A percentile compares a stretch with the other conserved stretches of the same genome.
These are phyloP conservation scores for Drosophila gaucha DNA, from an alignment of 2,888 invertebrate genomes.

Conservation along the genomic window DNA sequence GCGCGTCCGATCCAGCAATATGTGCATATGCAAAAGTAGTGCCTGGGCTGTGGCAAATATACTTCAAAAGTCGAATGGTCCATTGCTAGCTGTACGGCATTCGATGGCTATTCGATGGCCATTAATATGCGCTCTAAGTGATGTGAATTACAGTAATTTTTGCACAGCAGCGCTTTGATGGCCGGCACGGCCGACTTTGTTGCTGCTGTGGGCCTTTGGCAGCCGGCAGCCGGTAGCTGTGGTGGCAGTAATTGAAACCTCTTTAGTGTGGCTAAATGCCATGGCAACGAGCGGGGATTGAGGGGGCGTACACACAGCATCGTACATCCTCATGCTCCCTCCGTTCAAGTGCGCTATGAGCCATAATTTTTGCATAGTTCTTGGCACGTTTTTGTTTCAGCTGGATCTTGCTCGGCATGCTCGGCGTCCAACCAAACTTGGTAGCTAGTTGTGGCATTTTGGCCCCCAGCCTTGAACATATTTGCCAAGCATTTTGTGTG, in stretches of 20 bases:
- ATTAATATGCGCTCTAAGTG: conserved; percentile 83
- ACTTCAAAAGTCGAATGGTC: conserved; percentile 29
- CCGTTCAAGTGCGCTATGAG: conserved; percentile 68
- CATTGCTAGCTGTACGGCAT: conserved; percentile 37
- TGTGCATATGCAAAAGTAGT: conserved; percentile 40
- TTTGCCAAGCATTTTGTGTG: conserved; percentile 76
- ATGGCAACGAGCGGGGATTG: conserved; percentile 30
- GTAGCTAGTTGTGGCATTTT: conserved; percentile 63
- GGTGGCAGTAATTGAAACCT: conserved; percentile 75
- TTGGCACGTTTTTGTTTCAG: conserved; percentile 68
- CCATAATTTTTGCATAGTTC: conserved; percentile 79
- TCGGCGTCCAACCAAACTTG: conserved; percentile 48
- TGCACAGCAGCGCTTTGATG: conserved; percentile 68
- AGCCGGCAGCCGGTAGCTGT: conserved; percentile 45
- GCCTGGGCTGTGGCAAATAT: conserved; percentile 23
- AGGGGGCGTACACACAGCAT: conserved; percentile 5
- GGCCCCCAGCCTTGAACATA: conserved; percentile 68
- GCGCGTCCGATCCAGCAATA: conserved; percentile 33
- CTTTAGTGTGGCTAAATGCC: conserved; percentile 80
- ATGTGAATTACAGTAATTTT: conserved; percentile 83
- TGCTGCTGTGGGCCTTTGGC: conserved; percentile 54
- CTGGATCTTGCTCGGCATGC: conserved; percentile 51
- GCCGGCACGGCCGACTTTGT: conserved; percentile 38
- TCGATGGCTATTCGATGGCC: conserved; percentile 73
- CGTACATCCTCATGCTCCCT: conserved; percentile 48